These are phyloP conservation scores for Dicranocentrus wangi DNA, from an alignment of 2,888 invertebrate species.

Conservation along the genomic window DNA sequence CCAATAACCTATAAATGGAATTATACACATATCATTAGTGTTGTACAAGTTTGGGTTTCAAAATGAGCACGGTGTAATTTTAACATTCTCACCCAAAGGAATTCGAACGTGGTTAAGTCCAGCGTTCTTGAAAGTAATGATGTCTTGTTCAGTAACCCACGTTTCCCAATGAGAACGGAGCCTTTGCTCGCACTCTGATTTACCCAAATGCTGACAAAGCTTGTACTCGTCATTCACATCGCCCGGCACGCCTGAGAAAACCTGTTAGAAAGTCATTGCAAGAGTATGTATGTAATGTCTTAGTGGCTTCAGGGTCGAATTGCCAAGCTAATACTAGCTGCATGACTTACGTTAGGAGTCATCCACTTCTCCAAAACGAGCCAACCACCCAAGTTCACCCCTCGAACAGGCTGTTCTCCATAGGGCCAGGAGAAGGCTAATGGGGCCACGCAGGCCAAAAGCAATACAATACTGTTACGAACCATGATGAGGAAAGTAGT, in stretches of 20 bases:
- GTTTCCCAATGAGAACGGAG: conserved; percentile 69
- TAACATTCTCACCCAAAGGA: conserved; percentile 53
- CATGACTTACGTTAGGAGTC: conserved; percentile 54
- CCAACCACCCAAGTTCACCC: conserved; percentile 71
- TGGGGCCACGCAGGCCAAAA: conserved; percentile 19
- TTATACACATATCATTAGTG: too few relatives aligned
- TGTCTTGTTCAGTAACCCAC: conserved; percentile 71
- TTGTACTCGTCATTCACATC: conserved; percentile 67
- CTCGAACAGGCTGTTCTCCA: conserved; percentile 49
- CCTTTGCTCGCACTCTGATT: conserved; percentile 58
- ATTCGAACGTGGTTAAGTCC: conserved; percentile 72
- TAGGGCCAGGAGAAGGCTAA: conserved; percentile 8
- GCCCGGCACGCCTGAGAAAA: conserved; percentile 63
- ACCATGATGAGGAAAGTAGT: too few relatives aligned
- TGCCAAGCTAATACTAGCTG: too few relatives aligned
- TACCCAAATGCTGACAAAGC: conserved; percentile 63
- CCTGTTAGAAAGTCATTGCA: too few relatives aligned
- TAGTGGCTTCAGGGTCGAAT: too few relatives aligned
- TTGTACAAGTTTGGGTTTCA: too few relatives aligned
- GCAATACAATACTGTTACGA: not conserved
- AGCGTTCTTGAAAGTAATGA: conserved; percentile 64
- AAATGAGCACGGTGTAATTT: too few relatives aligned
- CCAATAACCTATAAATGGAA: conserved; percentile 72
- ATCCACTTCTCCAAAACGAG: conserved; percentile 71
- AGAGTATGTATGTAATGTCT: too few relatives aligned